A percentile compares a stretch with the other conserved stretches of the same genome.
Evolutionary conservation across 2,797 vertebrate genomes (phyloP).

Genomic region (Morus bassanus): DNA sequence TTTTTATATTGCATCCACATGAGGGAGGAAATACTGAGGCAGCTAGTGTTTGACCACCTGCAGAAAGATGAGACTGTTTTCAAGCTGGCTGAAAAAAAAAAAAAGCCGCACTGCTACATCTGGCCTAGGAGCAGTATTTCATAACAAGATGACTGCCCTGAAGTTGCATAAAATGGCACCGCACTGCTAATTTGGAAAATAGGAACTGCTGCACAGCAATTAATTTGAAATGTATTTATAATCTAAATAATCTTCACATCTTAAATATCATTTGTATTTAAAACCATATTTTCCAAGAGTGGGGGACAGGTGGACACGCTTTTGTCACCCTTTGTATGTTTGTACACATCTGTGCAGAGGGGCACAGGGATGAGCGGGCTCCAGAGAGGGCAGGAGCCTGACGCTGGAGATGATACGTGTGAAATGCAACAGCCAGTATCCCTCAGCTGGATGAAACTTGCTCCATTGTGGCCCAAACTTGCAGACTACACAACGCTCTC

Average conservation of each 20-base stretch:
- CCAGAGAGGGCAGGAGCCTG: background rate
- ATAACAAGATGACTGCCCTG: background rate
- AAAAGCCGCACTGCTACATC: background rate
- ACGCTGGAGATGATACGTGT: rapidly evolving
- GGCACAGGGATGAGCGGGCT: rapidly evolving
- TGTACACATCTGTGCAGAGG: background rate
- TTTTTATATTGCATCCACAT: constrained; percentile 45
- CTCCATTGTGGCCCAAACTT: background rate
- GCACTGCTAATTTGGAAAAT: background rate
- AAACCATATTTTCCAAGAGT: background rate
- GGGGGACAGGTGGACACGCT: background rate
- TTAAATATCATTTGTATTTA: background rate
- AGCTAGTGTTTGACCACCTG: background rate
- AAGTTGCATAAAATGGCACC: background rate
- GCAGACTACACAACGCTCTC: background rate
- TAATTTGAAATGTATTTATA: background rate
- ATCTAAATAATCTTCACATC: background rate
- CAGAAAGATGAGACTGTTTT: background rate
- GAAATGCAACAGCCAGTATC: background rate
- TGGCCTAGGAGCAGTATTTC: background rate
- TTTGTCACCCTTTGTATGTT: no score
- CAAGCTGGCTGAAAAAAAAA: background rate
- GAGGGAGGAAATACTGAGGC: constrained; percentile 17
- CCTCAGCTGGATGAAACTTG: background rate
- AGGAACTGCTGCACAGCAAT: background rate